Conservation (phyloP, 2,888 invertebrate genomes). For the Laothoe populi region DNA sequence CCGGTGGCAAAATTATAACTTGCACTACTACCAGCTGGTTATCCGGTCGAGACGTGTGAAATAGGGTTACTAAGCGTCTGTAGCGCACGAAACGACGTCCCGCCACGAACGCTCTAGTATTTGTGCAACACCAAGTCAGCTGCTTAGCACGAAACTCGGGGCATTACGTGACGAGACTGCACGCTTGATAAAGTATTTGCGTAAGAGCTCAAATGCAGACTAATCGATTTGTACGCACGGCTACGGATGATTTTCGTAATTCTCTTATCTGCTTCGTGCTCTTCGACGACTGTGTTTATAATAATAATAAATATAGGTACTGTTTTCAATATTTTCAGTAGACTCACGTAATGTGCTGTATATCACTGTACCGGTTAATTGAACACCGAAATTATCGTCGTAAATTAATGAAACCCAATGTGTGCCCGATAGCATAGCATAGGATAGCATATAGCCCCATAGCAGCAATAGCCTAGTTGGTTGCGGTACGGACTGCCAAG, state of each 20-base stretch:
- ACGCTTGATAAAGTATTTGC: conserved; percentile 77
- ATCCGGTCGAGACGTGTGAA: neutral
- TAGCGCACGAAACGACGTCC: conserved; percentile 44
- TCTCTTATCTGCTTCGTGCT: conserved; percentile 68
- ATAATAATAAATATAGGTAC: conserved; percentile 40
- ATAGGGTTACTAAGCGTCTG: conserved; percentile 11
- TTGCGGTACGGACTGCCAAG: too few relatives aligned
- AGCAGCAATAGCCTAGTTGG: too few relatives aligned
- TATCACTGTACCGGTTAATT: too few relatives aligned
- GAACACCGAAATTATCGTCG: too few relatives aligned
- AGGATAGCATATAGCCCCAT: too few relatives aligned
- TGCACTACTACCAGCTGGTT: neutral
- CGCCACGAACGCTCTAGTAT: conserved; percentile 47
- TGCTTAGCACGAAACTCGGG: conserved; percentile 58
- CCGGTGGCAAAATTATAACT: too few relatives aligned
- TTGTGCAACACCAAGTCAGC: conserved; percentile 65
- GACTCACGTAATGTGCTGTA: neutral
- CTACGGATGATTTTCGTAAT: conserved; percentile 76
- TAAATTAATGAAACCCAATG: too few relatives aligned
- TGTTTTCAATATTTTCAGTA: neutral
- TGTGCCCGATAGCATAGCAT: too few relatives aligned
- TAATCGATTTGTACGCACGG: conserved; percentile 79
- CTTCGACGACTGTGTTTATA: conserved; percentile 49
- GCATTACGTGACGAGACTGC: conserved; percentile 74
- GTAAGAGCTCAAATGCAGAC: conserved; percentile 69